Percentiles rank a stretch among this genome's conserved stretches.
These are phyloP conservation scores for Lasius platythorax DNA, from an alignment of 2,888 invertebrate species.

Conservation along the genomic window DNA sequence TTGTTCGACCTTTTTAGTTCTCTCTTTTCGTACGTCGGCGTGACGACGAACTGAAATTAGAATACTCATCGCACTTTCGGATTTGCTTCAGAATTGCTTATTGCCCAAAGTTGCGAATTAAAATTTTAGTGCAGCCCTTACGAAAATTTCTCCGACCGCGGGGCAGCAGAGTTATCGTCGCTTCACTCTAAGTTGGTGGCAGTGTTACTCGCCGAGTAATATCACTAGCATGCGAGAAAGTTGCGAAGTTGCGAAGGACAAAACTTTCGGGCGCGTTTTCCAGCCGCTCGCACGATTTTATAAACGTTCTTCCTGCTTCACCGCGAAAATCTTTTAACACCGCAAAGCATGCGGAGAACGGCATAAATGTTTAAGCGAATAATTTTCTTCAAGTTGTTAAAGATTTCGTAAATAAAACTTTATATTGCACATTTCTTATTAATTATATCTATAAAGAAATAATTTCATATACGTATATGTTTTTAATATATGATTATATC, in stretches of 20 bases:
- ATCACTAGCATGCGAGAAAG: conserved; percentile 61
- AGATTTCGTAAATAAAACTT: conserved; percentile 25
- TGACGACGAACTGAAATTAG: conserved; percentile 77
- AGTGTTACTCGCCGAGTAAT: conserved; percentile 65
- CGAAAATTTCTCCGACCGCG: conserved; percentile 62
- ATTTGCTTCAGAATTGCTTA: conserved; percentile 83
- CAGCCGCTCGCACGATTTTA: conserved; percentile 70
- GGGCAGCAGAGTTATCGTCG: conserved; percentile 55
- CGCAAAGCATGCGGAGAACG: neutral
- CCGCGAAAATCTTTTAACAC: conserved; percentile 63
- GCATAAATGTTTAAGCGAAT: neutral
- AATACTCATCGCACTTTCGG: conserved; percentile 81
- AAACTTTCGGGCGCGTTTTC: conserved; percentile 72
- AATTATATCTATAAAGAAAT: neutral
- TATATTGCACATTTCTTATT: neutral
- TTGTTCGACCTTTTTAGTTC: conserved; percentile 44
- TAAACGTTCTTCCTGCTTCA: conserved; percentile 64
- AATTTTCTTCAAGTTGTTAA: conserved; percentile 4
- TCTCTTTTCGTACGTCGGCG: conserved; percentile 7
- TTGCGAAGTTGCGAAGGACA: conserved; percentile 71
- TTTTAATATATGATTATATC: conserved; percentile 59
- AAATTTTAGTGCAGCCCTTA: conserved; percentile 78
- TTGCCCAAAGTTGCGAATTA: conserved; percentile 83
- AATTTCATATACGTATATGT: neutral
- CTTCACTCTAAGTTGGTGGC: conserved; percentile 63